These are phyloP conservation scores for Operophtera brumata DNA, from an alignment of 2,888 invertebrate genomes.

Conservation along the genomic window DNA sequence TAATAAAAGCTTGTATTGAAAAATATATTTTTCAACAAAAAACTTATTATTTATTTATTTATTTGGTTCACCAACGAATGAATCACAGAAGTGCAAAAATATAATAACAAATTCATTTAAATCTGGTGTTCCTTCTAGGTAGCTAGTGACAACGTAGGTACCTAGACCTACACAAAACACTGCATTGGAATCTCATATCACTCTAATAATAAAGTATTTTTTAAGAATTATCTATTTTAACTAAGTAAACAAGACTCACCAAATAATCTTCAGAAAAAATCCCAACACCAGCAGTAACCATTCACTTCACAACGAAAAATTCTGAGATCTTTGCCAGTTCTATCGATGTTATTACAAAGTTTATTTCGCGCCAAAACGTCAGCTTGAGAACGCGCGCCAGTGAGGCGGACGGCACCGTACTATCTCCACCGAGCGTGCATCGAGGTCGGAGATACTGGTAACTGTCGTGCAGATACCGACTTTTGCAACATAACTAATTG, in stretches of 20 bases:
- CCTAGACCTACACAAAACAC: no score
- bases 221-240: neutral
- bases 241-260: conserved; percentile 5
- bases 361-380: conserved; percentile 41
- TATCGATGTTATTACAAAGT: conserved; percentile 4
- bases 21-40: no score
- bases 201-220: no score
- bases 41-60: no score
- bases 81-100: no score
- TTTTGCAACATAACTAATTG: conserved; percentile 33
- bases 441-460: neutral
- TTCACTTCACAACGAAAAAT: neutral
- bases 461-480: conserved; percentile 3
- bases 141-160: no score
- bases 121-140: no score
- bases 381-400: conserved; percentile 42
- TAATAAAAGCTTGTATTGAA: no score
- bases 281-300: neutral
- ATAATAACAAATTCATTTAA: no score
- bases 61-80: no score
- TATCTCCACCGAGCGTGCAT: conserved; percentile 26
- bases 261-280: neutral
- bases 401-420: conserved; percentile 43
- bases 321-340: neutral
- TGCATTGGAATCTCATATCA: no score